Evolutionary conservation across 2,888 invertebrate genomes (phyloP), one percentile per base, ranked within the genome.

Genomic region (Camptogramma bilineatum): DNA sequence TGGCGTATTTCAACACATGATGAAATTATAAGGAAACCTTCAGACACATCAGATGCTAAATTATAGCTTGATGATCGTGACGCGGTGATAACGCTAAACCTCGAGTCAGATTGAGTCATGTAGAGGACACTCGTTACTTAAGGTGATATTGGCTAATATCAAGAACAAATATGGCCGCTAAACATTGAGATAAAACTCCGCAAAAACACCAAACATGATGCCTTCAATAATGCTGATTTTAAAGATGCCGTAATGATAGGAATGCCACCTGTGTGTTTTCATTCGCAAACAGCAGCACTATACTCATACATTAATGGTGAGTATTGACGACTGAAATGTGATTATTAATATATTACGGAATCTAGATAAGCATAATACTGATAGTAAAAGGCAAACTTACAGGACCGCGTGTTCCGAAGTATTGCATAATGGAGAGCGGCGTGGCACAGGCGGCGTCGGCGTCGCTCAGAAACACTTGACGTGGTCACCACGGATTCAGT

Each of bases 351-450:
- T 44, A 46, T 50, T 18, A 28, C 28, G 53, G 13, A 47, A 47
- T 53, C 28, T 18, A 71, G 68, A 52, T 65, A 63, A 53, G 61
- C 51, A 70, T 57, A 16, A 64, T 70, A 61, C 71, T 51, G 57
- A 73, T 62, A 55, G 53, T 39, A 60, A 1, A 46, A 50, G 69
- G 75, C 53, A 64, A 79, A 88, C 88, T 88, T 84, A 91, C 91
- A 79, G 80, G 74, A 71, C 68, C 62, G 71, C 74, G 73, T 79
- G 77, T 76, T 78, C 74, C 73, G 73, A 73, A 77, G 34, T 39
- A 39, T 90, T 90, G 88, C 88, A 88, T 90, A 89, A 88, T 85
- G 79, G 76, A 73, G 79, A 70, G 77, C 74, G 76, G 74, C 78
- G 77, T 74, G 78, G 77, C 77, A 73, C 74, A 79, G 77, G 69